Evolutionary conservation across 2,113 vertebrate genomes (phyloP).

Genomic region (Ascaphus truei): DNA sequence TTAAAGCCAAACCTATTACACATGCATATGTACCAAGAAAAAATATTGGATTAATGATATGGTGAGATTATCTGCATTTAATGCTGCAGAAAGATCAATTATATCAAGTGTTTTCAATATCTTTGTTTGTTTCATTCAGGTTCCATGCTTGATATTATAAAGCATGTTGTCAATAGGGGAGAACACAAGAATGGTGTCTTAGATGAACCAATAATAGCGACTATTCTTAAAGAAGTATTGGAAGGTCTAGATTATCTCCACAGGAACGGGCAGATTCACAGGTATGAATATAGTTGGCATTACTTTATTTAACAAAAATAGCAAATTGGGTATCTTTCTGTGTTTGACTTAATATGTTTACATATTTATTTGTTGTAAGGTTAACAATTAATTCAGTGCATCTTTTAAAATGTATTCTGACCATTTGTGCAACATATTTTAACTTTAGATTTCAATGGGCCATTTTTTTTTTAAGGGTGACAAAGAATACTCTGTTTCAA

Average conservation of each 20-base stretch:
- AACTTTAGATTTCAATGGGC: too few species aligned
- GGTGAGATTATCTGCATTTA: not conserved
- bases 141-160: slow-evolving; percentile 98
- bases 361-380: too few species aligned
- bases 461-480: too few species aligned
- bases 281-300: slow-evolving; percentile 73
- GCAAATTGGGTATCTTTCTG: too few species aligned
- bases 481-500: too few species aligned
- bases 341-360: too few species aligned
- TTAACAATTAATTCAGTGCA: too few species aligned
- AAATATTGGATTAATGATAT: slow-evolving; percentile 10
- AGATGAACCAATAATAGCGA: slow-evolving; percentile 92
- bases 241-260: slow-evolving; percentile 96
- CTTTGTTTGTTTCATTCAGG: slow-evolving; percentile 56
- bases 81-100: not conserved
- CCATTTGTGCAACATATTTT: too few species aligned
- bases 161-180: slow-evolving; percentile 86
- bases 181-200: slow-evolving; percentile 86
- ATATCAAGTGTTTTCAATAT: too few species aligned
- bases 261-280: slow-evolving; percentile 96
- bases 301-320: too few species aligned
- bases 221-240: slow-evolving; percentile 95
- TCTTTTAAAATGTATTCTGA: too few species aligned
- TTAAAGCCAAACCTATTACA: slow-evolving; percentile 9
- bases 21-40: slow-evolving; percentile 2